Evolutionary conservation across 2,888 invertebrate species (phyloP).

Genomic region (Alcis repandata): DNA sequence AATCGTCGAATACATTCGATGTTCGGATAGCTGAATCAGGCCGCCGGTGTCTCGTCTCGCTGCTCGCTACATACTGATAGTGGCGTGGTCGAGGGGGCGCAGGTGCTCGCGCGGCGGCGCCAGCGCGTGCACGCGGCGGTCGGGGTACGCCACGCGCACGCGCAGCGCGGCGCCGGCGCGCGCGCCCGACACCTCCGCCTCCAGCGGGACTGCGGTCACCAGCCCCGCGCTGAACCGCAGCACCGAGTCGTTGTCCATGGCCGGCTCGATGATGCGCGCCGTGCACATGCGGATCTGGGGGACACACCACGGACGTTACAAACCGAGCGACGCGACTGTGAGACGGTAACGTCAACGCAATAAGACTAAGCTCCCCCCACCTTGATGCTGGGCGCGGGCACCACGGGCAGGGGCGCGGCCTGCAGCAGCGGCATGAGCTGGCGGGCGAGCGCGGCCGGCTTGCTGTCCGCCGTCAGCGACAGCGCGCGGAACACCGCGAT

Average conservation of each 20-base stretch:
- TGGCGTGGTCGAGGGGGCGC: conserved; percentile 88
- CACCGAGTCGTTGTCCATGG: conserved; percentile 91
- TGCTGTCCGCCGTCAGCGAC: conserved; percentile 92
- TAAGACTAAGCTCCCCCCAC: too few species aligned
- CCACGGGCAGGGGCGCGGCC: conserved; percentile 88
- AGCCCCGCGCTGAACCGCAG: conserved; percentile 97
- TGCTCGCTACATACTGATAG: conserved; percentile 62
- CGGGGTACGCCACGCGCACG: conserved; percentile 96
- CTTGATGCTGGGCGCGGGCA: conserved; percentile 89
- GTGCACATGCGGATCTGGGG: conserved; percentile 91
- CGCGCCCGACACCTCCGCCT: conserved; percentile 94
- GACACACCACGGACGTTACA: neutral
- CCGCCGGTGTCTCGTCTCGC: too few species aligned
- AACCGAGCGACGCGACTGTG: too few species aligned
- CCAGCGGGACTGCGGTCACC: conserved; percentile 94
- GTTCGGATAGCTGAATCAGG: too few species aligned
- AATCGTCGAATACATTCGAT: too few species aligned
- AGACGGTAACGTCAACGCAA: too few species aligned
- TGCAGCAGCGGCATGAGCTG: conserved; percentile 92
- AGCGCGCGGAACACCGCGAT: conserved; percentile 92
- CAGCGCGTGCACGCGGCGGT: conserved; percentile 94
- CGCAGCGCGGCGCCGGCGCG: conserved; percentile 91
- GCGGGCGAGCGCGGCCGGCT: conserved; percentile 93
- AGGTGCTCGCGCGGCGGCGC: conserved; percentile 93
- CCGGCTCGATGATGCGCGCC: conserved; percentile 94